Percentiles rank a stretch among this genome's conserved stretches.
Conservation (phyloP, 2,888 invertebrate genomes). For the Tromatobia lineatoria region DNA sequence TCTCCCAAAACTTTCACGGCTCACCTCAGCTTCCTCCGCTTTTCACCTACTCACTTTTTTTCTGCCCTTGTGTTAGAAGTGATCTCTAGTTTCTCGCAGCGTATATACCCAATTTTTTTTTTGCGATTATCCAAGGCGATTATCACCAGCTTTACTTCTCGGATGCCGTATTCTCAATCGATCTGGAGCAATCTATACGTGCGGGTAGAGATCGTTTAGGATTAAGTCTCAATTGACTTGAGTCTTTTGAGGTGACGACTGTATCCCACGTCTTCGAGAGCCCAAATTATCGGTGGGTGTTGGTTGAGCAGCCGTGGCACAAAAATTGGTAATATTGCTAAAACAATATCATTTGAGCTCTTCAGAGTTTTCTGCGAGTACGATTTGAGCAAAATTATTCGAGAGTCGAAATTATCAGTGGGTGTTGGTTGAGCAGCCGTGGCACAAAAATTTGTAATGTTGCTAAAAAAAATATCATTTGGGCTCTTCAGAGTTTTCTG, state of each 20-base stretch:
- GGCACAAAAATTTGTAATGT: not conserved
- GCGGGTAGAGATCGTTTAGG: not conserved
- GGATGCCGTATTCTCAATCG: not conserved
- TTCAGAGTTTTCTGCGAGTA: no score
- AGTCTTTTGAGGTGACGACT: not conserved
- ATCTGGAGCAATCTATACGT: conserved; percentile 18
- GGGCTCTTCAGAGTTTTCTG: no score
- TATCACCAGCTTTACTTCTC: conserved; percentile 1
- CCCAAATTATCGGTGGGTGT: not conserved
- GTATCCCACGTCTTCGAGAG: not conserved
- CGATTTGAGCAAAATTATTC: no score
- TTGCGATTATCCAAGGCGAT: conserved; percentile 44
- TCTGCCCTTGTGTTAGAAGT: conserved; percentile 21
- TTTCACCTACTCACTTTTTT: conserved; percentile 54
- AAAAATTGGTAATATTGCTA: not conserved
- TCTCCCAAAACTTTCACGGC: conserved; percentile 36
- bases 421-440: not conserved
- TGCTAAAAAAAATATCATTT: not conserved
- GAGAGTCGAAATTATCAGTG: not conserved
- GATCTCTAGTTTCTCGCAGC: conserved; percentile 37
- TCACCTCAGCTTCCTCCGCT: conserved; percentile 25
- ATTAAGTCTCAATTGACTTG: not conserved
- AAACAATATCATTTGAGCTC: no score
- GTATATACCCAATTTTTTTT: not conserved
- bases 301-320: not conserved